Conservation (phyloP, 2,888 invertebrate genomes). For the Cephus rjabovi region DNA sequence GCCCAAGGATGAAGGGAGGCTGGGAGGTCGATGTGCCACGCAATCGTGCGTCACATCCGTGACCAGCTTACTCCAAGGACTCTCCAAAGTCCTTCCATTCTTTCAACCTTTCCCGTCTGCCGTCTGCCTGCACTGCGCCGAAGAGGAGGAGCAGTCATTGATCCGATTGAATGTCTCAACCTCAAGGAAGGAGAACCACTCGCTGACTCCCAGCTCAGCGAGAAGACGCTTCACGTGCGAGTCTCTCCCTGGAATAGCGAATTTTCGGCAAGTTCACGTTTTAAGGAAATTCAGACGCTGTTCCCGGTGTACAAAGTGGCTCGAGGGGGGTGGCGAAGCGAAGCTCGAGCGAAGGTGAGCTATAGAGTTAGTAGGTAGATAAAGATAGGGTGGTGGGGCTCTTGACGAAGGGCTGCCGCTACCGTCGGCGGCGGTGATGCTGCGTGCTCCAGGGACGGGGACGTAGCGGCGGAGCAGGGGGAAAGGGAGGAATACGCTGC, state of each 20-base stretch:
- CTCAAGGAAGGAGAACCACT: no score
- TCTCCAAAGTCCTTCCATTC: no score
- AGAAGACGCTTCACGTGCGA: no score
- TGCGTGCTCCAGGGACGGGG: not conserved
- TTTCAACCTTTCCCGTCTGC: no score
- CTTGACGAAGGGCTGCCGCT: no score
- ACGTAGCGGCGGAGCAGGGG: constrained; percentile 34
- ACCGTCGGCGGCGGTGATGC: no score
- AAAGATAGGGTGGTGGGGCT: constrained; percentile 1
- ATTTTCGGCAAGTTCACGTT: constrained; percentile 64
- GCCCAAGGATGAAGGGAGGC: constrained; percentile 19
- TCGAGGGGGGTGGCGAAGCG: constrained; percentile 51
- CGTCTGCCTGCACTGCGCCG: no score
- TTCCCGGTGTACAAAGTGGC: constrained; percentile 63
- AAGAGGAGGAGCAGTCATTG: no score
- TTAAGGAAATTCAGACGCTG: constrained; percentile 61
- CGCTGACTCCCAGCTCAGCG: no score
- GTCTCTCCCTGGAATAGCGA: constrained; percentile 53
- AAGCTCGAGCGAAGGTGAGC: constrained; percentile 6
- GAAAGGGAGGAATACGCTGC: constrained; percentile 49
- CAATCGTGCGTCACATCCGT: constrained; percentile 61
- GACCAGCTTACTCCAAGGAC: constrained; percentile 55
- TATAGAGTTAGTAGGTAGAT: constrained; percentile 8
- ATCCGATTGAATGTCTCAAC: no score
- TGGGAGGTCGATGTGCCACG: constrained; percentile 46